Evolutionary conservation across 2,797 vertebrate species (phyloP).

Genomic region (Chrysocyon brachyurus): DNA sequence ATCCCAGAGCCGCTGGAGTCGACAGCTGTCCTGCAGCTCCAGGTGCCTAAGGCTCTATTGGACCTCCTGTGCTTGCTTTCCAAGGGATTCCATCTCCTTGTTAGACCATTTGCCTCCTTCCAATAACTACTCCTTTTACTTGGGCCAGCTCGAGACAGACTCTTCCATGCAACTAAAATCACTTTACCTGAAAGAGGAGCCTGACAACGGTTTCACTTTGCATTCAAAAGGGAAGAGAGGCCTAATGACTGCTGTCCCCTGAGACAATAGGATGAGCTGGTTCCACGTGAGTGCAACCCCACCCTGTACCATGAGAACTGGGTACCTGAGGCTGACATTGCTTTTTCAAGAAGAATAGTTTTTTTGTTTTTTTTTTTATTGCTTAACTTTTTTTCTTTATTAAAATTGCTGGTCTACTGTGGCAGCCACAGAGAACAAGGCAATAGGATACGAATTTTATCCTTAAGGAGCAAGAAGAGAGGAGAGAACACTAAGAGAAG

Average conservation of each 20-base stretch:
- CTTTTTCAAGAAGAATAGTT: neutral
- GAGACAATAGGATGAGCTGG: neutral
- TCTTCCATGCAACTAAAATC: neutral
- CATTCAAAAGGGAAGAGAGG: neutral
- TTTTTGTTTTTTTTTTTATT: neutral
- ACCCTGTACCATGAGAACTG: neutral
- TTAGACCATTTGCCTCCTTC: neutral
- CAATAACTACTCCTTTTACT: neutral
- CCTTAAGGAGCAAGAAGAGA: too few relatives aligned
- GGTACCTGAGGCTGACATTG: neutral
- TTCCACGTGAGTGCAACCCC: neutral
- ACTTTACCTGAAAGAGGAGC: neutral
- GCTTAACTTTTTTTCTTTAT: neutral
- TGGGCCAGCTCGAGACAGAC: neutral
- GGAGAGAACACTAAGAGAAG: too few relatives aligned
- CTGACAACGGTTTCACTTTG: neutral
- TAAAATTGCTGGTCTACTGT: neutral
- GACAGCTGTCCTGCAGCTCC: neutral
- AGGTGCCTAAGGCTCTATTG: neutral
- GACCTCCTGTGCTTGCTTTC: neutral
- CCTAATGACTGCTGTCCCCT: neutral
- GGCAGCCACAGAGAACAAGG: too few relatives aligned
- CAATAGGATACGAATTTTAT: too few relatives aligned
- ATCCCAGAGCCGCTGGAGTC: neutral
- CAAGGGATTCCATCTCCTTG: neutral